phyloP scores from a whole-genome alignment of 2,797 vertebrate species.

The Periparus ater region DNA sequence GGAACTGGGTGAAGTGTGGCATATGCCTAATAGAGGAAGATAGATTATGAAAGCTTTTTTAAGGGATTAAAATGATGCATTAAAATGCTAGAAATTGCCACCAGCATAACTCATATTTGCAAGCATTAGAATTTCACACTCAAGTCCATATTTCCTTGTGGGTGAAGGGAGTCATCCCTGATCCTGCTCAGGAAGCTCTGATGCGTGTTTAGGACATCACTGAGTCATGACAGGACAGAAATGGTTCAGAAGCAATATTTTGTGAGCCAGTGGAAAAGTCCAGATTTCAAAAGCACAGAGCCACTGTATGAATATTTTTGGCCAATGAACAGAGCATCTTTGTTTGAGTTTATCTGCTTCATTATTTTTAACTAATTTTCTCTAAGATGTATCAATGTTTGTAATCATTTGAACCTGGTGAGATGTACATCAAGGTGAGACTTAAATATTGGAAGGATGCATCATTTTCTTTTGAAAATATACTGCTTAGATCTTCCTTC shows the following conservation, averaged over 20 bases:
- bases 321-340: background rate
- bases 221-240: background rate
- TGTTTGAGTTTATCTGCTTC: background rate
- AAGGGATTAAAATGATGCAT: constrained; percentile 44
- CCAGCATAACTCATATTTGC: background rate
- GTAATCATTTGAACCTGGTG: background rate
- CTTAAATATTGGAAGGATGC: background rate
- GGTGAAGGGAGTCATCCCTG: background rate
- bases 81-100: constrained; percentile 13
- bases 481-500: background rate
- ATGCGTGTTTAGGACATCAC: background rate
- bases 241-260: background rate
- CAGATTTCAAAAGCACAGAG: background rate
- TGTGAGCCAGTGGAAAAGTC: background rate
- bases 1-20: constrained; percentile 7
- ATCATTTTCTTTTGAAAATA: background rate
- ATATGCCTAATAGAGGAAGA: constrained; percentile 34
- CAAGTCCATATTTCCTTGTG: background rate
- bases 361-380: background rate
- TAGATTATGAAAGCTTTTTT: constrained; percentile 51
- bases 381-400: background rate
- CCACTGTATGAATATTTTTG: background rate
- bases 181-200: background rate
- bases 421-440: background rate
- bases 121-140: constrained; percentile 23